phyloP scores from a whole-genome alignment of 2,888 invertebrate genomes.

The Drosophila picticornis region DNA sequence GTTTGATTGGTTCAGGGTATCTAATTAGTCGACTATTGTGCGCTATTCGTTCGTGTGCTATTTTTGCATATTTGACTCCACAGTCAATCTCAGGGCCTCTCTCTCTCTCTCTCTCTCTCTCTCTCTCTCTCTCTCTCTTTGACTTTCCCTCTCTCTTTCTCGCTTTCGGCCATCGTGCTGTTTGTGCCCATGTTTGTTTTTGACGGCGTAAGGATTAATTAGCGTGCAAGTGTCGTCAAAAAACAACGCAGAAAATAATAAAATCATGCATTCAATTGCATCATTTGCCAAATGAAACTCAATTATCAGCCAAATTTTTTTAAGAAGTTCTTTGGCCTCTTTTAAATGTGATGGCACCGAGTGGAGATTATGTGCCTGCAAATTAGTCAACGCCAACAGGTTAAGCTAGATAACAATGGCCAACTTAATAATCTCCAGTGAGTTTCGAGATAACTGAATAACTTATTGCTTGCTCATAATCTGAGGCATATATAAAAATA shows the following conservation, averaged over 20 bases:
- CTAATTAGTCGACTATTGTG: neutral
- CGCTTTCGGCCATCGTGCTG: slow-evolving; percentile 30
- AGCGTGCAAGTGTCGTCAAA: slow-evolving; percentile 79
- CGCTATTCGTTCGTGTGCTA: slow-evolving; percentile 30
- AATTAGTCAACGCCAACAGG: slow-evolving; percentile 36
- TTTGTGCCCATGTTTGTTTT: slow-evolving; percentile 66
- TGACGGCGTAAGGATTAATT: slow-evolving; percentile 81
- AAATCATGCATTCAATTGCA: slow-evolving; percentile 79
- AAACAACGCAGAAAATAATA: slow-evolving; percentile 51
- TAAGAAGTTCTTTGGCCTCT: slow-evolving; percentile 53
- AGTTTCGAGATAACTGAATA: slow-evolving; percentile 15
- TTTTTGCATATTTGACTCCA: slow-evolving; percentile 66
- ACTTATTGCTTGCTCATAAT: slow-evolving; percentile 1
- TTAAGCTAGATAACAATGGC: slow-evolving; percentile 40
- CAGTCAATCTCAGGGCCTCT: slow-evolving; percentile 32
- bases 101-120: slow-evolving; percentile 3
- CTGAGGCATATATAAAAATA: neutral
- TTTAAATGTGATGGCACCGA: slow-evolving; percentile 22
- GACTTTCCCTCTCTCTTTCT: neutral
- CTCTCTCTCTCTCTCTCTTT: neutral
- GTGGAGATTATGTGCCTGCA: slow-evolving; percentile 33
- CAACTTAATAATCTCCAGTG: slow-evolving; percentile 10
- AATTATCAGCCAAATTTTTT: slow-evolving; percentile 55
- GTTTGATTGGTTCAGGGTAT: slow-evolving; percentile 30
- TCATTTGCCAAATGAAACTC: slow-evolving; percentile 74